phyloP scores from a whole-genome alignment of 2,113 vertebrate species.

The Oenanthe melanoleuca region DNA sequence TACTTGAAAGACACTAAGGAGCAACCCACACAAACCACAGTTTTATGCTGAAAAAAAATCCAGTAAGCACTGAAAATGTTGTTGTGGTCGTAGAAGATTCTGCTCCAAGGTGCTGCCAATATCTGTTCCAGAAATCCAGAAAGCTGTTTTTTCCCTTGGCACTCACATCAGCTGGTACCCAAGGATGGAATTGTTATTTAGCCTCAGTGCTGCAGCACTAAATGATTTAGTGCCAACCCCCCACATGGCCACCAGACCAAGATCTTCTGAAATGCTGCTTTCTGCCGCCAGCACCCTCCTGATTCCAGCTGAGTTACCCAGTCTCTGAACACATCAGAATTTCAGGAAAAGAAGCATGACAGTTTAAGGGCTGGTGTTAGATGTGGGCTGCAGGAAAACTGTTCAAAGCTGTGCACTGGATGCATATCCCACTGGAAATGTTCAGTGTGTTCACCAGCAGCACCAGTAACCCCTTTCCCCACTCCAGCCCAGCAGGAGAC shows the following conservation, averaged over 20 bases:
- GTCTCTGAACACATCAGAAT: neutral
- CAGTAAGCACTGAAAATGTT: constrained; percentile 5
- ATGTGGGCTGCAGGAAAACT: neutral
- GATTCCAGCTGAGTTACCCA: neutral
- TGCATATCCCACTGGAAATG: neutral
- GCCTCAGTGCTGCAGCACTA: neutral
- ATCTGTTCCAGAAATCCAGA: constrained; percentile 20
- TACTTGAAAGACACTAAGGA: constrained; percentile 27
- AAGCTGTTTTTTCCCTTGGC: neutral
- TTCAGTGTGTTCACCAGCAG: neutral
- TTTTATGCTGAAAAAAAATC: constrained; percentile 29
- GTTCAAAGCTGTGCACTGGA: neutral
- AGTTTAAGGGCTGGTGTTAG: neutral
- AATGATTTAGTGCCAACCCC: neutral
- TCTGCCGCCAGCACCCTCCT: neutral
- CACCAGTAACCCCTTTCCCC: neutral
- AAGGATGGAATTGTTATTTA: constrained; percentile 9
- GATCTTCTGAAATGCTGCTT: neutral
- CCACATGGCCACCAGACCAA: neutral
- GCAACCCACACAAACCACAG: constrained; percentile 26
- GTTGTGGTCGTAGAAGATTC: constrained; percentile 32
- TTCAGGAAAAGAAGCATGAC: neutral
- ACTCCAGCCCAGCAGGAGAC: neutral
- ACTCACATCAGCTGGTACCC: neutral
- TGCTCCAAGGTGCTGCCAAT: constrained; percentile 15